phyloP scores from a whole-genome alignment of 2,113 vertebrate species.

The Centrocercus urophasianus region DNA sequence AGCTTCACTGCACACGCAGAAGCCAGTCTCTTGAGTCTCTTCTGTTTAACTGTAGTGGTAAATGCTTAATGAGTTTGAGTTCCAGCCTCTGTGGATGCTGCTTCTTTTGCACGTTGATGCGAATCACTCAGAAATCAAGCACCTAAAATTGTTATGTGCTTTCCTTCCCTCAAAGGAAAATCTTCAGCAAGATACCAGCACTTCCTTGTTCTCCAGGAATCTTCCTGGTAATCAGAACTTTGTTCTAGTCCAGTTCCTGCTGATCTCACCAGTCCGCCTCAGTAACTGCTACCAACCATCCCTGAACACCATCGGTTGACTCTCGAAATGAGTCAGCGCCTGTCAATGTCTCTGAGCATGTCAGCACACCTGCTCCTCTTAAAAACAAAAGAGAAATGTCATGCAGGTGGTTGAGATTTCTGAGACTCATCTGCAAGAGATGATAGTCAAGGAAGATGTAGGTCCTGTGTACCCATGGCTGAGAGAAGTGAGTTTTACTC shows the following conservation, averaged over 20 bases:
- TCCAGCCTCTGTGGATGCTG: not conserved
- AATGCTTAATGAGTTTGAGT: not conserved
- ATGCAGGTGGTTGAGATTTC: not conserved
- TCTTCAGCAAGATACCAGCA: not conserved
- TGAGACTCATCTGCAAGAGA: not conserved
- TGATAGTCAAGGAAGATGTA: not conserved
- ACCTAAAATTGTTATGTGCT: not conserved
- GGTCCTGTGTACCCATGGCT: not conserved
- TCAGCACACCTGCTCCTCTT: not conserved
- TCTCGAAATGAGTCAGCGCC: not conserved
- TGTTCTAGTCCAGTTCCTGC: not conserved
- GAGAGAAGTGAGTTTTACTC: slow-evolving; percentile 2
- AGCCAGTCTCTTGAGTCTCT: not conserved
- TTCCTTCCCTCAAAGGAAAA: not conserved
- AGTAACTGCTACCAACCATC: not conserved
- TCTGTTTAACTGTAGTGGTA: not conserved
- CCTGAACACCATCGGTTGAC: not conserved
- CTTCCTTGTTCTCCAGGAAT: not conserved
- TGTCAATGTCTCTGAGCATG: not conserved
- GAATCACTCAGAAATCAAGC: not conserved
- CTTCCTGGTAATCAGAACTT: not conserved
- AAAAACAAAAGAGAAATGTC: not conserved
- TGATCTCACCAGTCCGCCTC: not conserved
- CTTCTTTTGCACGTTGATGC: not conserved
- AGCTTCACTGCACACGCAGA: not conserved